phyloP scores from a whole-genome alignment of 2,888 invertebrate genomes.

The Sphaeridia pumilis region DNA sequence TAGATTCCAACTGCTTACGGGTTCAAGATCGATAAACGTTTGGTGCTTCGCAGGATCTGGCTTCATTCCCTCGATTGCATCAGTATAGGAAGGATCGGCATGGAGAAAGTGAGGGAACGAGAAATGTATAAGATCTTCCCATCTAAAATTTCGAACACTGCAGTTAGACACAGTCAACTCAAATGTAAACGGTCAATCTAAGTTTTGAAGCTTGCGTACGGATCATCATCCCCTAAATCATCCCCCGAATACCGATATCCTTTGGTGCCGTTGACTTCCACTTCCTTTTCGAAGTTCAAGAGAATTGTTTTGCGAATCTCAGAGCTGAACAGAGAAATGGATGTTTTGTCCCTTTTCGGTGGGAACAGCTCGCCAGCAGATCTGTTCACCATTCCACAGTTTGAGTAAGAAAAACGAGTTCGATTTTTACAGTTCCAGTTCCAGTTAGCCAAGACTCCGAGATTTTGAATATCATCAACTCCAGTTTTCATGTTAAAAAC shows the following conservation, averaged over 20 bases:
- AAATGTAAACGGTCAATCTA: too few relatives aligned
- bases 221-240: slow-evolving; percentile 54
- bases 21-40: slow-evolving; percentile 65
- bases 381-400: slow-evolving; percentile 56
- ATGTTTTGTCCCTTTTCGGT: slow-evolving; percentile 49
- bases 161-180: background rate
- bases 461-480: slow-evolving; percentile 47
- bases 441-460: slow-evolving; percentile 62
- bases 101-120: slow-evolving; percentile 68
- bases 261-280: slow-evolving; percentile 44
- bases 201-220: slow-evolving; percentile 45
- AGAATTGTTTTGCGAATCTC: slow-evolving; percentile 56
- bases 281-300: slow-evolving; percentile 51
- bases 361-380: slow-evolving; percentile 72
- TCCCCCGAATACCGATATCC: slow-evolving; percentile 54
- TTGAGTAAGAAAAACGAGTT: slow-evolving; percentile 47
- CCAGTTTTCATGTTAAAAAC: slow-evolving; percentile 66
- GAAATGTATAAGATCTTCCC: slow-evolving; percentile 65
- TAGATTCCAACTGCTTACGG: slow-evolving; percentile 41
- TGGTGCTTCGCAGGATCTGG: slow-evolving; percentile 55
- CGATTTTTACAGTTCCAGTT: slow-evolving; percentile 53
- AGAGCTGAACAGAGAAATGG: slow-evolving; percentile 55
- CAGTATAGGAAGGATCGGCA: slow-evolving; percentile 53
- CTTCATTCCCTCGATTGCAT: slow-evolving; percentile 53
- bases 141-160: slow-evolving; percentile 39